Base-by-base conservation (phyloP, 2,888 invertebrate species). In the Acholoe squamosa region DNA sequence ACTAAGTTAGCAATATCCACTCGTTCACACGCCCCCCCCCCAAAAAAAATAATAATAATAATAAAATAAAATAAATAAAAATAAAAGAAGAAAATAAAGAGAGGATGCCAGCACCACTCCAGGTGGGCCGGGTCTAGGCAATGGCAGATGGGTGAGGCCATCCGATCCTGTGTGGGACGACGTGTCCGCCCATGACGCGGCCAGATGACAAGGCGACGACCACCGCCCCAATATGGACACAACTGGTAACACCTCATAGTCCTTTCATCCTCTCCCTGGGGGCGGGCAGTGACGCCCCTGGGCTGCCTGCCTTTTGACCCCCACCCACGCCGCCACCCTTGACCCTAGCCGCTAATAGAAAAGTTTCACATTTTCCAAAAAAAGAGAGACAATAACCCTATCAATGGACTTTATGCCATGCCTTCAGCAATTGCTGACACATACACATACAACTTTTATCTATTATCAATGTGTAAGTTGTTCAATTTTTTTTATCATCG, bases 151-250 rank as follows among this genome's bases (percentile, higher is more conserved):
- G 34, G 80, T 19, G 34, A 34, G 80, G 43, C 43, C 43, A 80
- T 34, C 80, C 80, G 80, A 80, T 80, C 80, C 34, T 14, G 34
- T 19, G n/a, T 25, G 76, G 28, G 28, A 14, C 76, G 76, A 76
- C 76, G 80, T 43, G 80, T 43, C 80, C 80, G n/a, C 34, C 34
- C 34, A 43, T 71, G 28, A 71, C 31, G 71, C 28, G 71, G 14
- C 25, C 34, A 33, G 80, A 80, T 80, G 80, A 80, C 80, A 80
- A 25, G 80, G 80, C 28, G 71, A 28, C 71, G 28, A 14, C 28
- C 80, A 16, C 80, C 43, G 80, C 43, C 80, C 80, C 71, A 71
- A 43, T 80, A 80, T 43, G 80, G 80, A 80, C 80, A 80, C 80
- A 33, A 43, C 80, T 80, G 34, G 80, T 80, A 19, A 43, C 80